Evolutionary conservation across 2,888 invertebrate genomes (phyloP), one percentile per base, ranked within the genome.

Genomic region (Amitus sp.): DNA sequence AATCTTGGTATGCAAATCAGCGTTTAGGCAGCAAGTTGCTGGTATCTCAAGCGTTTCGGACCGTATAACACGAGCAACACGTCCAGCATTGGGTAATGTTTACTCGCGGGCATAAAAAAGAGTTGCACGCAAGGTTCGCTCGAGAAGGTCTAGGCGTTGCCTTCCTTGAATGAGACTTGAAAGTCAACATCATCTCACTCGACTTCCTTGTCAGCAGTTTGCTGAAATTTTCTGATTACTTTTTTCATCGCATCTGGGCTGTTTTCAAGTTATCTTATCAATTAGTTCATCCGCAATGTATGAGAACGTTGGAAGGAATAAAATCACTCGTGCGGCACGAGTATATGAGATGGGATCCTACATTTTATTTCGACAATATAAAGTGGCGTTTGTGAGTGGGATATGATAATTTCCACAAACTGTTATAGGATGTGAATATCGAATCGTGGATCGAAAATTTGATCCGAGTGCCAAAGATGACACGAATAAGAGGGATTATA

Each of bases 1-100:
- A 51, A 51, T 63, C 55, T 62, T 27, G 37, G 58, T 66, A 67
- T 50, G 69, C 66, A 69, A 69, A 69, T 70, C 69, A 65, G 60
- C 65, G 62, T 52, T 37, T 43, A 62, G 65, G 66, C 68, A 65
- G 62, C 60, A 67, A 67, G 62, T 73, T 75, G 73, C 70, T 70
- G 72, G 67, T 72, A 73, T 67, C 67, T 76, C 73, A 76, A 73
- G 59, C 72, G 71, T 72, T 66, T 73, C 69, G 70, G 71, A 68
- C 68, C 68, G 63, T 58, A 58, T 64, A 65, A 70, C 53, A 55
- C 55, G 53, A 62, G 61, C 54, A 60, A 62, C 57, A 65, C 59
- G 58, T 59, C 34, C 33, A 55, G 53, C 45, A 49, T 45, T 53
- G 49, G 59, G 62, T 56, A 56, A 65, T 47, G 53, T 47, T 62